phyloP scores from a whole-genome alignment of 2,113 vertebrate genomes.

The Perca fluviatilis region DNA sequence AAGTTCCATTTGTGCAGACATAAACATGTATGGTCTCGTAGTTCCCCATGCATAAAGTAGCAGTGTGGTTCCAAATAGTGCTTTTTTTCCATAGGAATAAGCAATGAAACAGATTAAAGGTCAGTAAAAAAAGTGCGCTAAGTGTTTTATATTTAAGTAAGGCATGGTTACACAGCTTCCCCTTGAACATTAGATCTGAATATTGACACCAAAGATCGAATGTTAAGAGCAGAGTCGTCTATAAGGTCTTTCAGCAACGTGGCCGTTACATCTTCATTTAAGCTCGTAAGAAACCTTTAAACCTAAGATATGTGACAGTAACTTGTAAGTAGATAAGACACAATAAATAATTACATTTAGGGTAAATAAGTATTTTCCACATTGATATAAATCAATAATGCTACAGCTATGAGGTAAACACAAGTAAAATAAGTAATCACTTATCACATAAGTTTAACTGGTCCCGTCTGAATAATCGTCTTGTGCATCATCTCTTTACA shows the following conservation, averaged over 20 bases:
- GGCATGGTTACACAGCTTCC: slow-evolving; percentile 27
- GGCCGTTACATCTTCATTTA: slow-evolving; percentile 25
- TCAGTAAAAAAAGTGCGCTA: slow-evolving; percentile 9
- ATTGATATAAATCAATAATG: slow-evolving; percentile 27
- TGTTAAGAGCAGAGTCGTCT: slow-evolving; percentile 6
- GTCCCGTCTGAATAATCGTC: neutral
- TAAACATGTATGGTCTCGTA: neutral
- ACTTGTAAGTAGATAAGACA: neutral
- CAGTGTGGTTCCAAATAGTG: neutral
- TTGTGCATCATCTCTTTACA: slow-evolving; percentile 5
- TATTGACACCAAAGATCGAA: slow-evolving; percentile 67
- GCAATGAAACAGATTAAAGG: neutral
- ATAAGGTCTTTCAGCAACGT: slow-evolving; percentile 2
- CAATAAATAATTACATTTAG: slow-evolving; percentile 21
- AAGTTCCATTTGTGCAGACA: neutral
- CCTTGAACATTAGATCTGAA: slow-evolving; percentile 44
- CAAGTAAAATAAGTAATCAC: slow-evolving; percentile 3
- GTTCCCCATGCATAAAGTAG: slow-evolving; percentile 11
- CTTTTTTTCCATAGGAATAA: slow-evolving; percentile 13
- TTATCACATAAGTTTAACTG: slow-evolving; percentile 37
- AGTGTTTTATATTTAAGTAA: slow-evolving; percentile 13
- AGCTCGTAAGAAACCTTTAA: slow-evolving; percentile 31
- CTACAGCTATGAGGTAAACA: slow-evolving; percentile 17
- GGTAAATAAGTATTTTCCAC: slow-evolving; percentile 21
- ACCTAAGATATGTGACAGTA: slow-evolving; percentile 9